Conservation (phyloP, 30 jellyfish, hydroid and myxozoan species). For the Hydra vulgaris region DNA sequence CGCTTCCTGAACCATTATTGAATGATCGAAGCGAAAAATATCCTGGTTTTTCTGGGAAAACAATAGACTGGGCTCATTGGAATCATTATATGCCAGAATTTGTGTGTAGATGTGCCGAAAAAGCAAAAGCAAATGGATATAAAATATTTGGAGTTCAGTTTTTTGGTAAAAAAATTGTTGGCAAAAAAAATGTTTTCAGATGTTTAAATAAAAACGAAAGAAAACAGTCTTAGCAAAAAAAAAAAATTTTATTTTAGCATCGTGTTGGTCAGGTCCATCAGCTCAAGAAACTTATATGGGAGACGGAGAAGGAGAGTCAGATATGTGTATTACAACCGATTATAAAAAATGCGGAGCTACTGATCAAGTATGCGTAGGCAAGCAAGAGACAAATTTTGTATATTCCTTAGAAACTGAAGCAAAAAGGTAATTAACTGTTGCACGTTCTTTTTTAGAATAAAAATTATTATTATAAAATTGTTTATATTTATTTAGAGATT, state of each 20-base stretch:
- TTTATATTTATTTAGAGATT: background rate
- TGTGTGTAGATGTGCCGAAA: slow-evolving; percentile 85
- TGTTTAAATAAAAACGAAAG: background rate
- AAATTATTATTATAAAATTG: background rate
- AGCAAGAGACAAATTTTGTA: slow-evolving; percentile 74
- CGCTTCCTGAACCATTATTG: slow-evolving; percentile 66
- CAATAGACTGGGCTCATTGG: slow-evolving; percentile 65
- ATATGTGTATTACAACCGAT: slow-evolving; percentile 57
- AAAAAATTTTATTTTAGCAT: slow-evolving; percentile 25
- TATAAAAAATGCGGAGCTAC: slow-evolving; percentile 55
- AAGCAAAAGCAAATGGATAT: slow-evolving; percentile 44
- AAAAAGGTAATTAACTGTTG: slow-evolving; percentile 14
- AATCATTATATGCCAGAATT: slow-evolving; percentile 47
- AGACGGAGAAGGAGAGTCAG: slow-evolving; percentile 77
- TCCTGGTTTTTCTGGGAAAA: slow-evolving; percentile 44
- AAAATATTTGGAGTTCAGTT: slow-evolving; percentile 63
- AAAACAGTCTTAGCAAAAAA: background rate
- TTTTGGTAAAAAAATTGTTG: slow-evolving; percentile 58
- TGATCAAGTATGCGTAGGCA: slow-evolving; percentile 72
- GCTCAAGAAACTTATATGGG: slow-evolving; percentile 59
- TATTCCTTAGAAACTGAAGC: slow-evolving; percentile 54
- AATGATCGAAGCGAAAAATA: slow-evolving; percentile 49
- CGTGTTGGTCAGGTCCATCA: slow-evolving; percentile 79
- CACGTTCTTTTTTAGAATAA: background rate
- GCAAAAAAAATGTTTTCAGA: no score